These are phyloP conservation scores for Anorthoa munda DNA, from an alignment of 2,888 invertebrate species.

Conservation along the genomic window DNA sequence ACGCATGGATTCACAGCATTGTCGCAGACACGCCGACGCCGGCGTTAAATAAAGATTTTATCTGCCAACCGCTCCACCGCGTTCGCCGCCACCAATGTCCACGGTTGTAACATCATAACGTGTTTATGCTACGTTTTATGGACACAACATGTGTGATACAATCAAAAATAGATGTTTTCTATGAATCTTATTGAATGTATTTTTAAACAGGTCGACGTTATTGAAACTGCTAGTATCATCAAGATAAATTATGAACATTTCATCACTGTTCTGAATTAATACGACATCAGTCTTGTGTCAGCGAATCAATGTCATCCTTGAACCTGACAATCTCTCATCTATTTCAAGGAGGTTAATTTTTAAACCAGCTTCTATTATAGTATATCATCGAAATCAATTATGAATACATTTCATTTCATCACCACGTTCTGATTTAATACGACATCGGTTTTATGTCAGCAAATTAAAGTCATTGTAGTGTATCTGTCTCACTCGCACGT, in stretches of 20 bases:
- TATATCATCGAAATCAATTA: constrained; percentile 8
- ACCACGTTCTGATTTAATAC: constrained; percentile 17
- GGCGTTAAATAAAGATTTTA: constrained; percentile 67
- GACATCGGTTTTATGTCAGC: constrained; percentile 35
- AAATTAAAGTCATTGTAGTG: constrained; percentile 22
- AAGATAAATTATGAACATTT: constrained; percentile 19
- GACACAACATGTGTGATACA: constrained; percentile 44
- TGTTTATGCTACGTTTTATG: constrained; percentile 51
- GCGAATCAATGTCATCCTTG: constrained; percentile 30
- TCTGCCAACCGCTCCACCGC: constrained; percentile 51
- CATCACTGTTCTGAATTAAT: constrained; percentile 15
- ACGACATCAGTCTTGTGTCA: constrained; percentile 34
- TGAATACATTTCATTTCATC: constrained; percentile 11
- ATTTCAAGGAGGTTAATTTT: constrained; percentile 4
- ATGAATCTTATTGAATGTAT: constrained; percentile 15
- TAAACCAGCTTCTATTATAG: too few relatives aligned
- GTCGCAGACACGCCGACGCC: constrained; percentile 66
- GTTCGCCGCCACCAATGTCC: constrained; percentile 34
- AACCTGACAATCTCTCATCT: constrained; percentile 28
- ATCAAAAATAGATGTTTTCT: constrained; percentile 46
- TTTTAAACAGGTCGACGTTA: background rate
- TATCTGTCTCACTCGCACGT: too few relatives aligned
- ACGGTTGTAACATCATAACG: constrained; percentile 38
- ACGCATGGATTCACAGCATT: constrained; percentile 54
- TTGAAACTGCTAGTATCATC: background rate